phyloP scores from a whole-genome alignment of 2,797 vertebrate species.

The Micropoecilia bifurca region DNA sequence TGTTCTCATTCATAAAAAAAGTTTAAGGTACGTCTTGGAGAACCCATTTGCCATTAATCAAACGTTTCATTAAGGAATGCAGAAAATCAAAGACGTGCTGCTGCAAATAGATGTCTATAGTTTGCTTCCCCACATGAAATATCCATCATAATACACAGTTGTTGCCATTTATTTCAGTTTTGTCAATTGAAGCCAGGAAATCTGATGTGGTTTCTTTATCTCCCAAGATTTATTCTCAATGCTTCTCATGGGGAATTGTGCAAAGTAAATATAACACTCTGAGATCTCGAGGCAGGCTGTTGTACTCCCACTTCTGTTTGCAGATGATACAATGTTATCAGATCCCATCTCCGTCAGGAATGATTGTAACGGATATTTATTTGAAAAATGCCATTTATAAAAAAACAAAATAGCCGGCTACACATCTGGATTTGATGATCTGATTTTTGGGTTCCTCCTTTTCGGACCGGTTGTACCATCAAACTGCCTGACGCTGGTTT shows the following conservation, averaged over 20 bases:
- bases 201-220: conserved; percentile 55
- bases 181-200: conserved; percentile 46
- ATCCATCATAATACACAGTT: conserved; percentile 14
- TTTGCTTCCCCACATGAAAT: conserved; percentile 33
- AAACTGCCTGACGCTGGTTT: conserved; percentile 37
- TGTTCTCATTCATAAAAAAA: conserved; percentile 64
- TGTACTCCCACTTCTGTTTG: conserved; percentile 33
- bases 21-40: background rate
- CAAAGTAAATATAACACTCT: conserved; percentile 43
- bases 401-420: conserved; percentile 10
- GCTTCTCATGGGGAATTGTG: conserved; percentile 33
- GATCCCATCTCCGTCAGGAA: conserved; percentile 21
- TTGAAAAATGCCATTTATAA: conserved; percentile 15
- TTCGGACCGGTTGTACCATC: conserved; percentile 38
- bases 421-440: conserved; percentile 10
- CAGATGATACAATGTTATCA: conserved; percentile 33
- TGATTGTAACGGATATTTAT: conserved; percentile 15
- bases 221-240: conserved; percentile 53
- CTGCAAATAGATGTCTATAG: conserved; percentile 23
- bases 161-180: conserved; percentile 48
- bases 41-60: background rate
- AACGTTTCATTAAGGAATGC: background rate
- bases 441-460: conserved; percentile 23
- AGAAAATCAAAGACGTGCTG: background rate
- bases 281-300: conserved; percentile 34